phyloP scores from a whole-genome alignment of 1,140 invertebrate genomes.

The Brachionus manjavacas region DNA sequence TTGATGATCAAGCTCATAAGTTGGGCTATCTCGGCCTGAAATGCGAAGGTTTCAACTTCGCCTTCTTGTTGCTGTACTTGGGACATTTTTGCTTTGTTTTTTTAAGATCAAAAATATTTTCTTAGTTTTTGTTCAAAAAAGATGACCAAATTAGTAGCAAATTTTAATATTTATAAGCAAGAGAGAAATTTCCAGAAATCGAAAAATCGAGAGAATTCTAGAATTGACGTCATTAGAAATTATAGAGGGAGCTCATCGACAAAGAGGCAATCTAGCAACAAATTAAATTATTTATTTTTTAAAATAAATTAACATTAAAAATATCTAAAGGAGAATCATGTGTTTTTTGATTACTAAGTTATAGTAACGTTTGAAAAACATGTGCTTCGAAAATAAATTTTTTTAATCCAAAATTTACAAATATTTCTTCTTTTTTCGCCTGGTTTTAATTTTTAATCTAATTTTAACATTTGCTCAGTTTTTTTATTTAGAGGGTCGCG shows the following conservation, averaged over 20 bases:
- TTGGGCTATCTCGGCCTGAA: slow-evolving; percentile 88
- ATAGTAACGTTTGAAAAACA: not conserved
- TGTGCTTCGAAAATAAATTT: not conserved
- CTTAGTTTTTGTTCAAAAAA: not conserved
- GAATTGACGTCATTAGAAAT: not conserved
- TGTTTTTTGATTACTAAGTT: not conserved
- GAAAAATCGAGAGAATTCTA: slow-evolving; percentile 33
- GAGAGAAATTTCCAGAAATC: slow-evolving; percentile 1
- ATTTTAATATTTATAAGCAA: not conserved
- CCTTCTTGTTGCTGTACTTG: slow-evolving; percentile 25
- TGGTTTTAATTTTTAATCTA: not conserved
- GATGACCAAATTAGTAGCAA: not conserved
- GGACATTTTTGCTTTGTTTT: slow-evolving; percentile 18
- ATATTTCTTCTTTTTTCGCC: not conserved
- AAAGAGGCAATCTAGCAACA: not conserved
- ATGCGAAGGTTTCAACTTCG: slow-evolving; percentile 63
- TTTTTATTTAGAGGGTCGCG: too few relatives aligned
- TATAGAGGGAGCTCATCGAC: not conserved
- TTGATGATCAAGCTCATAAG: slow-evolving; percentile 98
- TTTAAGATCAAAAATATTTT: not conserved
- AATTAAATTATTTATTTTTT: not conserved
- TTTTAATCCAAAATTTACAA: not conserved
- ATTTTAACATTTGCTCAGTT: not conserved
- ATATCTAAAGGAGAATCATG: not conserved
- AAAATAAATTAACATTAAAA: not conserved